phyloP scores from a whole-genome alignment of 2,797 vertebrate species.

The Diplodus sargus region DNA sequence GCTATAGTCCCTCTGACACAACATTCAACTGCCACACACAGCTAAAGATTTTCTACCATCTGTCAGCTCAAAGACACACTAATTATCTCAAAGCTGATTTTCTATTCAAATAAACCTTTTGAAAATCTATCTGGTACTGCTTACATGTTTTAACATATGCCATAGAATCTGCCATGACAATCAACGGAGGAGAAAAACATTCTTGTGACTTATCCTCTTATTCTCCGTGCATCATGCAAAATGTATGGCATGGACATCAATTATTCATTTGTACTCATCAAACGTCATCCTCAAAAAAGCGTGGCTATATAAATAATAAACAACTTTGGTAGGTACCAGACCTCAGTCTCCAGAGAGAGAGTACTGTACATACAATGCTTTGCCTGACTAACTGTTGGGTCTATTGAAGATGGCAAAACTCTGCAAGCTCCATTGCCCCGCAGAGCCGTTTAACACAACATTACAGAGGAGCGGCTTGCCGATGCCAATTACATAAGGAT shows the following conservation, averaged over 20 bases:
- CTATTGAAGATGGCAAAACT: slow-evolving; percentile 55
- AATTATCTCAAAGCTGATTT: slow-evolving; percentile 22
- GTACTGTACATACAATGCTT: slow-evolving; percentile 50
- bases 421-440: slow-evolving; percentile 55
- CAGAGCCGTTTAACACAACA: slow-evolving; percentile 68
- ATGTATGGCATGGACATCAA: slow-evolving; percentile 66
- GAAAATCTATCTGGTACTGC: not conserved
- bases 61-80: slow-evolving; percentile 31
- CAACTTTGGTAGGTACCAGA: slow-evolving; percentile 60
- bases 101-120: slow-evolving; percentile 15
- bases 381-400: slow-evolving; percentile 42
- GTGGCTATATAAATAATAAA: slow-evolving; percentile 71
- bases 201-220: slow-evolving; percentile 52
- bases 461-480: slow-evolving; percentile 50
- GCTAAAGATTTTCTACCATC: slow-evolving; percentile 50
- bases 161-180: slow-evolving; percentile 44
- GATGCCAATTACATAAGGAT: slow-evolving; percentile 74
- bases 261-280: slow-evolving; percentile 65
- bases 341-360: slow-evolving; percentile 45
- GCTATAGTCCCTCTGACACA: slow-evolving; percentile 36
- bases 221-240: slow-evolving; percentile 61
- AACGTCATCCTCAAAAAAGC: slow-evolving; percentile 66
- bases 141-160: slow-evolving; percentile 32
- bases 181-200: slow-evolving; percentile 27
- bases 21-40: slow-evolving; percentile 31